Conservation (phyloP, 2,797 vertebrate species). For the Prunella strophiata region DNA sequence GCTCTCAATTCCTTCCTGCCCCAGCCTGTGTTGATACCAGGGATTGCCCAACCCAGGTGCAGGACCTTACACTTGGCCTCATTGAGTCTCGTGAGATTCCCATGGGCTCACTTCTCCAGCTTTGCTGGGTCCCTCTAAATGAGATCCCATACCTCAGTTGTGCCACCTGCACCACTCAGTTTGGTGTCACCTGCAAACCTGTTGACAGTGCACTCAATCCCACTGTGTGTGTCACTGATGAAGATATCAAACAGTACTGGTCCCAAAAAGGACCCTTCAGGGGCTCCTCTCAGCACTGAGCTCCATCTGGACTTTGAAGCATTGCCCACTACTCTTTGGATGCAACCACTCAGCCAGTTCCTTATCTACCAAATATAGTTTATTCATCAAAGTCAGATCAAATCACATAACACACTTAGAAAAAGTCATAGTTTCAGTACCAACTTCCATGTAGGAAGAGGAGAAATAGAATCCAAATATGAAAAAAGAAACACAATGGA, state of each 20-base stretch:
- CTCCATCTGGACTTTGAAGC: not conserved
- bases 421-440: not conserved
- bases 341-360: not conserved
- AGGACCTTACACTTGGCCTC: not conserved
- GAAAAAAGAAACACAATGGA: not conserved
- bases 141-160: not conserved
- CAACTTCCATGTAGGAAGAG: not conserved
- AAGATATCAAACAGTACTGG: not conserved
- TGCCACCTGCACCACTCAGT: not conserved
- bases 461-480: not conserved
- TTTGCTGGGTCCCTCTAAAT: not conserved
- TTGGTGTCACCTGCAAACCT: not conserved
- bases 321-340: not conserved
- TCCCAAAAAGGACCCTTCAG: not conserved
- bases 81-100: not conserved
- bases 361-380: not conserved
- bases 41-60: not conserved
- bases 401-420: not conserved
- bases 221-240: not conserved
- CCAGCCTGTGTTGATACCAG: not conserved
- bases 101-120: not conserved
- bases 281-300: accelerated
- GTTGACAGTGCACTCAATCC: not conserved
- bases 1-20: not conserved
- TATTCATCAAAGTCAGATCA: not conserved